Percentiles rank a stretch among this genome's conserved stretches.
These are phyloP conservation scores for Cataglyphis livida DNA, from an alignment of 2,888 invertebrate species.

Conservation along the genomic window DNA sequence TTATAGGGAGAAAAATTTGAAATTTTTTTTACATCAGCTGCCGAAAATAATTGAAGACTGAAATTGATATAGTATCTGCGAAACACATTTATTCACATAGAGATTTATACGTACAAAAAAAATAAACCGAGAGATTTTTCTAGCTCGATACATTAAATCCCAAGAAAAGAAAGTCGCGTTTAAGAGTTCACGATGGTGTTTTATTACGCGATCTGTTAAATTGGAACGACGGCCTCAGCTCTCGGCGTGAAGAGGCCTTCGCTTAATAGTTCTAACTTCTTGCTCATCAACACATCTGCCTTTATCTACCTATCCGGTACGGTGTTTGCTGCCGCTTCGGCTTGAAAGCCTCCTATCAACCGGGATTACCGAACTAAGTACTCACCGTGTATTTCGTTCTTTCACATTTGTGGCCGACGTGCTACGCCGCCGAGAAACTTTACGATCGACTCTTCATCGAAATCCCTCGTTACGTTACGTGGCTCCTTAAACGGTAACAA, in stretches of 20 bases:
- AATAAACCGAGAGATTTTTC: constrained; percentile 8
- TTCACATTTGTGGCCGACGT: constrained; percentile 54
- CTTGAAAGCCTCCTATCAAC: constrained; percentile 69
- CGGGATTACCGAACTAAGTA: constrained; percentile 76
- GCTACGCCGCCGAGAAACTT: constrained; percentile 59
- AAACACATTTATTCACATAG: background rate
- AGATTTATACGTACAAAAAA: background rate
- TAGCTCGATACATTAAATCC: constrained; percentile 11
- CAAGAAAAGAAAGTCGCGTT: constrained; percentile 6
- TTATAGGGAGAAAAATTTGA: background rate
- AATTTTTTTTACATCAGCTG: background rate
- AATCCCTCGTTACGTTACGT: constrained; percentile 61
- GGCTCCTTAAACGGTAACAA: constrained; percentile 59
- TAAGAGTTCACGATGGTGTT: constrained; percentile 31
- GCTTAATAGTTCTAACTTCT: constrained; percentile 38
- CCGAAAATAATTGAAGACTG: constrained; percentile 13
- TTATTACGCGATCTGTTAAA: constrained; percentile 26
- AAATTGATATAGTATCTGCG: background rate
- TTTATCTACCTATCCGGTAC: constrained; percentile 23
- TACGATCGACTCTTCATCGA: constrained; percentile 69
- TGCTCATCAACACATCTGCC: constrained; percentile 27
- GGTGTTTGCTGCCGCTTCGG: constrained; percentile 39
- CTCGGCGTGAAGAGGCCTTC: constrained; percentile 19
- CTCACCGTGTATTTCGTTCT: constrained; percentile 72
- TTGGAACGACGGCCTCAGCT: constrained; percentile 28